Evolutionary conservation across 1,140 invertebrate genomes (phyloP).

Genomic region (Cyclargus thomasi): DNA sequence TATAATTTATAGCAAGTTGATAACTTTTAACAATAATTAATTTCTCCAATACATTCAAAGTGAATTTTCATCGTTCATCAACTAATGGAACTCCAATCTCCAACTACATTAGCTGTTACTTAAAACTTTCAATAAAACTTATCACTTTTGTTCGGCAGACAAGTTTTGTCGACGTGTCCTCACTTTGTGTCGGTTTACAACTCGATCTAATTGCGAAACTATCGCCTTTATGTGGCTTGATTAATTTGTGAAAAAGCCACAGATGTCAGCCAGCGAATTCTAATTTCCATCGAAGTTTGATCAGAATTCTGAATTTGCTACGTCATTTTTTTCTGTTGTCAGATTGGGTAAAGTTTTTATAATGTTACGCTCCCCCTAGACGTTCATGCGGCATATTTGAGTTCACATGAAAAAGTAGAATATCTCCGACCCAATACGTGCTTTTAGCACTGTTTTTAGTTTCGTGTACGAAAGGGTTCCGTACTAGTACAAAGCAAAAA

Average conservation of each 20-base stretch:
- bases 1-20: no score
- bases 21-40: no score
- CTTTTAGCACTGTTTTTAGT: no score
- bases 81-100: not conserved
- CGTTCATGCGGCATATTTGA: no score
- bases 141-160: not conserved
- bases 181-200: not conserved
- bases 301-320: not conserved
- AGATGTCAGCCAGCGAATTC: not conserved
- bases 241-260: no score
- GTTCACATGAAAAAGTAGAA: no score
- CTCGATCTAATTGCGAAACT: not conserved
- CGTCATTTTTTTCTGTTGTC: no score
- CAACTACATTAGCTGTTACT: constrained; percentile 8
- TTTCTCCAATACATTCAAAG: not conserved
- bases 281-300: not conserved
- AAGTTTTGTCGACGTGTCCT: constrained; percentile 9
- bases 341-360: no score
- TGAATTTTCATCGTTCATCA: constrained; percentile 3
- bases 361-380: no score
- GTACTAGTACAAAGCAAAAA: no score
- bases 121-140: constrained; percentile 13
- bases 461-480: no score
- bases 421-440: no score
- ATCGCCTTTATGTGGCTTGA: not conserved